Evolutionary conservation across 2,113 vertebrate species (phyloP).

Genomic region (Progne subis): DNA sequence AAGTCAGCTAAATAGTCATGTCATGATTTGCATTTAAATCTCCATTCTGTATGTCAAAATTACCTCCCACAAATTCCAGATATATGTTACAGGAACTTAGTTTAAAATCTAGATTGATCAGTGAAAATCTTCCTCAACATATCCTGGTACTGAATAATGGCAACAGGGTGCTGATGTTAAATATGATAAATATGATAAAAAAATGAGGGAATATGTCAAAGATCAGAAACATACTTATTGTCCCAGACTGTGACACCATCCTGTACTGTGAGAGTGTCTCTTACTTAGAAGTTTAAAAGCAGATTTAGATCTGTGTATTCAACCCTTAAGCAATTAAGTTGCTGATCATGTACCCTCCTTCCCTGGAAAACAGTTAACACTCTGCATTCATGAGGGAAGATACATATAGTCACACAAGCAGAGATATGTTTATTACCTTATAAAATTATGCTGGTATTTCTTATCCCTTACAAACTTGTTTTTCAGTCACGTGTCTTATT

Average conservation of each 20-base stretch:
- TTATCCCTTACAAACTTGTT: background rate
- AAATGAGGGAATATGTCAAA: background rate
- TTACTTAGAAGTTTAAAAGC: background rate
- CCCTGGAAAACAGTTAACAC: background rate
- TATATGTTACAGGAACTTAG: background rate
- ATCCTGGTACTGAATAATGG: background rate
- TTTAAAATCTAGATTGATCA: background rate
- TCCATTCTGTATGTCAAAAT: background rate
- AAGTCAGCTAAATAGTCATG: background rate
- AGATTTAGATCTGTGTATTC: background rate
- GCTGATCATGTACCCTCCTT: background rate
- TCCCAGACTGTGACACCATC: background rate
- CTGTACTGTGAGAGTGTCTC: background rate
- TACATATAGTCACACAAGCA: background rate
- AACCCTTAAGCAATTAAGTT: background rate
- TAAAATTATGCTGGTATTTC: background rate
- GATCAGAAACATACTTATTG: background rate
- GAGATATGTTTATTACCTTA: background rate
- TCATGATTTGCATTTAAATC: background rate
- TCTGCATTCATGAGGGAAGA: background rate
- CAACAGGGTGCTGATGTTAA: accelerated
- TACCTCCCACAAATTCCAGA: background rate
- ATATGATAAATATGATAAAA: background rate
- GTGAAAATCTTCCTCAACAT: background rate
- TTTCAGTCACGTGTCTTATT: background rate